Base-by-base conservation (phyloP, 2,888 invertebrate genomes). In the Lithosia quadra region DNA sequence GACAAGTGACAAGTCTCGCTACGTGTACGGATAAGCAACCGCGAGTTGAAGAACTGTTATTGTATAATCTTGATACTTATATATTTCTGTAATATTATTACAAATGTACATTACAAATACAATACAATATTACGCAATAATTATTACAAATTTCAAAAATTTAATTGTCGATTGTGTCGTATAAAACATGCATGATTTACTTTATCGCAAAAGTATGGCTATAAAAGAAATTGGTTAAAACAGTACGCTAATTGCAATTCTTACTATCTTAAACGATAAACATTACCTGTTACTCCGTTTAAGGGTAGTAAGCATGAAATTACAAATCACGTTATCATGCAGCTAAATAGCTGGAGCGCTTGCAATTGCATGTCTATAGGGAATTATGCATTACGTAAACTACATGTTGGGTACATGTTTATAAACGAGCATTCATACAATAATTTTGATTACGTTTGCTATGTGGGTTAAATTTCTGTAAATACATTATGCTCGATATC, bases 1-100 rank as follows among this genome's bases (percentile, higher is more conserved):
- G 92, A 92, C 91, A 91, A 91, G 88, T 93, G 93, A 93, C 93
- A 93, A 90, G 90, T 88, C 88, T 84, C 80, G 86, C 86, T 89
- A 90, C 90, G 89, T 90, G 87, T 88, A 81, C 88, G 90, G 90
- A 91, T 92, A 93, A 91, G 90, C 89, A 90, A 89, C 87, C 86
- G 84, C 84, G 85, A 84, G 82, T 79, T 76, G 75, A 78, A 74
- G 71, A 82, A 85, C 72, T 71, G 43, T 58, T 82, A 81, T 65
- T 39, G 15, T 72, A 66, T 22, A 18, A 61, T 80, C 74, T 91
- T 90, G 89, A 90, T 91, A 85, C 75, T 90, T 88, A 60, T 10
- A 33, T 33, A 64, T 22, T 71, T 56, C 10, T 15, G 11, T 49
- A 34, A 9, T 39, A 18, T n/a, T n/a, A n/a, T n/a, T n/a, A n/a